Conservation (phyloP, 2,797 vertebrate species). For the Bovichtus diacanthus region DNA sequence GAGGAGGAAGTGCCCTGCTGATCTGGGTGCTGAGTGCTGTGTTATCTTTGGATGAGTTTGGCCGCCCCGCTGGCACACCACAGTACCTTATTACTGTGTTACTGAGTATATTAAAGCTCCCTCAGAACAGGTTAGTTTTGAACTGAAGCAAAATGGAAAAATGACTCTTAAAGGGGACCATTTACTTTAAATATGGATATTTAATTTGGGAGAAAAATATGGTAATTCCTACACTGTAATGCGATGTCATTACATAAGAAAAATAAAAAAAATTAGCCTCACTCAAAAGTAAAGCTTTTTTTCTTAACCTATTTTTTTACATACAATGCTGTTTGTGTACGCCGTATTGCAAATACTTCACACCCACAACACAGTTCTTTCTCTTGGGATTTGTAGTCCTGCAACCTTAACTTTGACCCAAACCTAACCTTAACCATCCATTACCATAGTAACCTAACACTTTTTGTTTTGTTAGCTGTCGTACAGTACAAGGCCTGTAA, state of each 20-base stretch:
- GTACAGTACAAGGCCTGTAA: neutral
- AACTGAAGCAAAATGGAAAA: slow-evolving; percentile 81
- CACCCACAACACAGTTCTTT: too few species aligned
- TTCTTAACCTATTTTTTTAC: neutral
- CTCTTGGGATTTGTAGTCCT: neutral
- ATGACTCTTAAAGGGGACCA: slow-evolving; percentile 41
- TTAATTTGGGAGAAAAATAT: slow-evolving; percentile 9
- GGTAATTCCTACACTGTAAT: neutral
- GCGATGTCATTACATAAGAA: neutral
- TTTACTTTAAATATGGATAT: slow-evolving; percentile 30
- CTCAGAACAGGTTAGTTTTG: slow-evolving; percentile 84
- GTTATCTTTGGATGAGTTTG: slow-evolving; percentile 93
- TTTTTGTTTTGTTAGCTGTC: slow-evolving; percentile 8
- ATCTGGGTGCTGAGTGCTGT: slow-evolving; percentile 86
- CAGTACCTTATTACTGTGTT: slow-evolving; percentile 87
- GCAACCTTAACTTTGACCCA: slow-evolving; percentile 2
- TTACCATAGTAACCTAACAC: neutral
- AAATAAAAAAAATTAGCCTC: neutral
- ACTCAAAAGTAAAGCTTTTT: neutral
- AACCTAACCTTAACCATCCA: neutral
- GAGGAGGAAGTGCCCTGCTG: slow-evolving; percentile 90
- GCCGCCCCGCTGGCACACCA: slow-evolving; percentile 85
- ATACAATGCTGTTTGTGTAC: neutral
- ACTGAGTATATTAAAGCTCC: slow-evolving; percentile 87
- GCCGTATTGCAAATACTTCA: too few species aligned